Percentiles rank a stretch among this genome's conserved stretches.
phyloP scores from a whole-genome alignment of 1,140 invertebrate genomes.

The Teleogryllus occipitalis region DNA sequence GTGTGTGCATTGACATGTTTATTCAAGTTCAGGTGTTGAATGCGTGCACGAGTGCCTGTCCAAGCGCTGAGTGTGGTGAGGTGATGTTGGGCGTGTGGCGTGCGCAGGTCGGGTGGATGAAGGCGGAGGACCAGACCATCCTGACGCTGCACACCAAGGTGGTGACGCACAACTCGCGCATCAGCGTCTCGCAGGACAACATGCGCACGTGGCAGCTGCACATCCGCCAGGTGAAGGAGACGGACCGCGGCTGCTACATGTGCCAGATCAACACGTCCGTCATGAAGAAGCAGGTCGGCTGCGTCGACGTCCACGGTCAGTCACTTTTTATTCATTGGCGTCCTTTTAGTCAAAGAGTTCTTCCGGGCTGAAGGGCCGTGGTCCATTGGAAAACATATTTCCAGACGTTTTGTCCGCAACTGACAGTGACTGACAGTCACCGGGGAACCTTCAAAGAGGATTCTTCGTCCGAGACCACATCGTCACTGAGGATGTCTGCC shows the following conservation, averaged over 20 bases:
- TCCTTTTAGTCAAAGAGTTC: background rate
- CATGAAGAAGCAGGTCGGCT: constrained; percentile 81
- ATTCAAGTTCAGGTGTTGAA: no score
- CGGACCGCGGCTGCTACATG: constrained; percentile 63
- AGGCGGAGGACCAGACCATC: constrained; percentile 81
- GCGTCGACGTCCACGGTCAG: constrained; percentile 78
- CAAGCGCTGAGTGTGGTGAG: no score
- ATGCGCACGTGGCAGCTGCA: constrained; percentile 67
- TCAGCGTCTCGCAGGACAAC: constrained; percentile 69
- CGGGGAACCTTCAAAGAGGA: no score
- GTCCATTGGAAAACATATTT: no score
- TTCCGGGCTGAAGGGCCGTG: no score
- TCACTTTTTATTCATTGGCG: background rate
- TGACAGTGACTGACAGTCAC: no score
- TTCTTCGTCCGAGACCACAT: no score
- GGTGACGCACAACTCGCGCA: constrained; percentile 79
- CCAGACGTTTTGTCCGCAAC: no score
- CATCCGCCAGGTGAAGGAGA: constrained; percentile 51
- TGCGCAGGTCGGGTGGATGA: constrained; percentile 80
- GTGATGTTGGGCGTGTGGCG: no score
- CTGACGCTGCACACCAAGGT: constrained; percentile 74
- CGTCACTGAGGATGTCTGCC: no score
- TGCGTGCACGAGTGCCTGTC: no score
- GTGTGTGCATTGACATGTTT: no score
- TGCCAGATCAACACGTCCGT: constrained; percentile 81